These are phyloP conservation scores for Nanger granti DNA, from an alignment of 2,113 vertebrate genomes.

Conservation along the genomic window DNA sequence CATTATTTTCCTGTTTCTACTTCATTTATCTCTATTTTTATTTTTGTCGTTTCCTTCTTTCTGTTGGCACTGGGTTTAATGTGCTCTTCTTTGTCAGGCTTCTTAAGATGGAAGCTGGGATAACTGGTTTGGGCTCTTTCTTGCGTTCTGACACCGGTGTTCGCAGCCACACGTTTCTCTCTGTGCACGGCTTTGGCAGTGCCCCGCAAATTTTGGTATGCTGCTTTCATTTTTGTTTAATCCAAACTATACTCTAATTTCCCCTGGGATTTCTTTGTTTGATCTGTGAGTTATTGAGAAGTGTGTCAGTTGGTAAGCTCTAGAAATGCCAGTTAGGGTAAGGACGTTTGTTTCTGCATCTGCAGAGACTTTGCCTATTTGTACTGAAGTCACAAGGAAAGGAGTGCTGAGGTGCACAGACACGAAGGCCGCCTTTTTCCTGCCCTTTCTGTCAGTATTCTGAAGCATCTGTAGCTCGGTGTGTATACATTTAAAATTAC, in stretches of 20 bases:
- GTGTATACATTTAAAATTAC: background rate
- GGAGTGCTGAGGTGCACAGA: background rate
- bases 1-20: background rate
- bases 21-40: background rate
- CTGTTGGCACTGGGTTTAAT: background rate
- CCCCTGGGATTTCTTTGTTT: background rate
- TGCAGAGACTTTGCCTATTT: background rate
- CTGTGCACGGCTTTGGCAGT: background rate
- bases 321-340: background rate
- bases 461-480: background rate
- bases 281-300: background rate
- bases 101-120: background rate
- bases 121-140: background rate
- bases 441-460: background rate
- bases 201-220: background rate
- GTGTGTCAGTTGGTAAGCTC: background rate
- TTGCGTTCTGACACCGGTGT: background rate
- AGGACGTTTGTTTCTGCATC: too few species aligned
- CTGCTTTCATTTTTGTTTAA: background rate
- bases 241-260: background rate
- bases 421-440: background rate
- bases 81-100: background rate
- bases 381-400: background rate
- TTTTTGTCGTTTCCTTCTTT: background rate
- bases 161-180: background rate